phyloP scores from a whole-genome alignment of 2,113 vertebrate species.

The Galeopterus variegatus region DNA sequence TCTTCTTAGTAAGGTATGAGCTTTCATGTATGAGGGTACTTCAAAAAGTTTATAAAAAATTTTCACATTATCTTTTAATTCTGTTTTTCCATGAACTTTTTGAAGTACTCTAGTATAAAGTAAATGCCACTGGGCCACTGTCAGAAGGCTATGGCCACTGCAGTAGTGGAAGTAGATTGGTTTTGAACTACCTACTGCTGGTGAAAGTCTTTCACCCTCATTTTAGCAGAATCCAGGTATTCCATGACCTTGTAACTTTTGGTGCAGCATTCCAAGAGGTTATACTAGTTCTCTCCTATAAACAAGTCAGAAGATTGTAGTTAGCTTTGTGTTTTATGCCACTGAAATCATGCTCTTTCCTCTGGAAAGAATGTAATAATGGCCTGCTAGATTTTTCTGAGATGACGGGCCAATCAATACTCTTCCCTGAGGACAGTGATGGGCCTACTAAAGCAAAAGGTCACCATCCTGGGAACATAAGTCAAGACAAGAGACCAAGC shows the following conservation, averaged over 20 bases:
- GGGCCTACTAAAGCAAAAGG: conserved; percentile 29
- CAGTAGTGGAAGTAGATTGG: not conserved
- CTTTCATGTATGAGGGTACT: not conserved
- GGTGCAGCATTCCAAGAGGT: not conserved
- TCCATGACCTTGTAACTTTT: not conserved
- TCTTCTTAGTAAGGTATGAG: not conserved
- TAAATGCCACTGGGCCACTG: not conserved
- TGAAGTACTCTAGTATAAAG: too few species aligned
- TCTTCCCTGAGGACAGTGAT: not conserved
- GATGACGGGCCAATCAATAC: not conserved
- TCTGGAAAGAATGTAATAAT: conserved; percentile 19
- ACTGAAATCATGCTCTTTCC: not conserved
- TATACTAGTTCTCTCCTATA: not conserved
- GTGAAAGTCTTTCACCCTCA: not conserved
- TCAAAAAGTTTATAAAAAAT: too few species aligned
- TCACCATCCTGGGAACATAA: not conserved
- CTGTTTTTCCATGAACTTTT: too few species aligned
- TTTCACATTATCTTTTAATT: too few species aligned
- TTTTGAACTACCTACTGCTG: not conserved
- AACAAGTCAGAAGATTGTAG: not conserved
- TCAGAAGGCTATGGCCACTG: not conserved
- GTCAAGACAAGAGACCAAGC: not conserved
- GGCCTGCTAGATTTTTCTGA: conserved; percentile 27
- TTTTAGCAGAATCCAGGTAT: not conserved
- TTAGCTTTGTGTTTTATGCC: conserved; percentile 1